These are phyloP conservation scores for Procambarus clarkii DNA, from an alignment of 1,140 invertebrate species.

Conservation along the genomic window DNA sequence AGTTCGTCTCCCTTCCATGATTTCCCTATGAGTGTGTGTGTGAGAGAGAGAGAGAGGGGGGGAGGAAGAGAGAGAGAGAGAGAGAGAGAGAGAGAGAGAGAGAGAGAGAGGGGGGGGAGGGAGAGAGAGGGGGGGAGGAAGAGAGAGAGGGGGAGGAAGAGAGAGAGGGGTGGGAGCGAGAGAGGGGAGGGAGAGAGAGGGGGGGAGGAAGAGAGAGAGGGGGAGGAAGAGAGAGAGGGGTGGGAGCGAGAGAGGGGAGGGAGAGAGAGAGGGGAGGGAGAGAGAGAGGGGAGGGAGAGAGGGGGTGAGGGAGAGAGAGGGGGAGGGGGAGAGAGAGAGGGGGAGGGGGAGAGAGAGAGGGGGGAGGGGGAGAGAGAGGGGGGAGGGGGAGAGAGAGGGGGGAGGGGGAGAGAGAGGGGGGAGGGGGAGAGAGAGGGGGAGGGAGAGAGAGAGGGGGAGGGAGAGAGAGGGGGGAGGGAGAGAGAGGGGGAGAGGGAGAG, in stretches of 20 bases:
- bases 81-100: constrained; percentile 4
- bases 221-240: not conserved
- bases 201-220: not conserved
- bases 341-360: not conserved
- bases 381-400: not conserved
- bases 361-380: not conserved
- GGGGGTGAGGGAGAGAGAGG: not conserved
- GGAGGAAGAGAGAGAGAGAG: constrained; percentile 7
- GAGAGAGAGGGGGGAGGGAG: not conserved
- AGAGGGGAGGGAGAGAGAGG: not conserved
- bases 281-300: not conserved
- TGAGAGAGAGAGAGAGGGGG: too few relatives aligned
- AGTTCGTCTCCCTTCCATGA: too few relatives aligned
- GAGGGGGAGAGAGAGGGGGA: not conserved
- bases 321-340: not conserved
- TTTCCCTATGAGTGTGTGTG: too few relatives aligned
- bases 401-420: not conserved
- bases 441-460: not conserved
- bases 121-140: not conserved
- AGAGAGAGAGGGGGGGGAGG: not conserved
- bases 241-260: too few relatives aligned
- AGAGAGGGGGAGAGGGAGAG: not conserved
- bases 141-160: not conserved
- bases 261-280: not conserved
- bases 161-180: too few relatives aligned